Evolutionary conservation across 92 coral and sea anemone species (phyloP), one percentile per base, ranked within the genome.

Genomic region (Bergia puertoricense): DNA sequence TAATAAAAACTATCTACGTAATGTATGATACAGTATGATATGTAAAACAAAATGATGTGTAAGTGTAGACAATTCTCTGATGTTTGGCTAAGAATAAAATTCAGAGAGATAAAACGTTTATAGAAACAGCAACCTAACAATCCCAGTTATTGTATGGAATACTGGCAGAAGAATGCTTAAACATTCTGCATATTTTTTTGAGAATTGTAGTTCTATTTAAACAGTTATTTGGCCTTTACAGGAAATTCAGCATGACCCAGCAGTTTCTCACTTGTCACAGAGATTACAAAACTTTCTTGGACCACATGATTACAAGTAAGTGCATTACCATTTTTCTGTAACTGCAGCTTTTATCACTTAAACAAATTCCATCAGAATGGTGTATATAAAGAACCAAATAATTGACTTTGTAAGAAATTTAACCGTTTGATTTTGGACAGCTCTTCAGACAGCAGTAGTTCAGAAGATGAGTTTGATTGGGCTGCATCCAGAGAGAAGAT

Each of bases 401-500:
- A 43, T 22, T 43, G 16, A 43, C 45, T 14, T 43, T 76, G 23
- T 77, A 18, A 11, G 2, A 54, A 0, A 1, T 46, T 46, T 0
- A 15, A 46, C 5, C n/a, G 65, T 78, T 45, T 8, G 59, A 11
- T 39, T 80, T 65, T 82, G 5, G 51, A 11, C 57, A 65, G 76
- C 23, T 84, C 87, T 23, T 84, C 87, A 71, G 79, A 71, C 18
- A 74, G 75, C 62, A 84, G 87, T 46, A 84, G 87, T 38, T 84
- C 87, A 30, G 87, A 84, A 2, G 87, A 84, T n/a, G 87, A 84
- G 67, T 71, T 71, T 46, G 87, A 84, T 37, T 30, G 46, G 67
- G 77, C 66, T 20, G 79, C 87, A 9, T 65, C 79, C 40, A 71
- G 87, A 69, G 36, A 36, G 40, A 68, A 79, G 30, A 84, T 84